Evolutionary conservation across 2,797 vertebrate species (phyloP).

Genomic region (Acrocephalus scirpaceus): DNA sequence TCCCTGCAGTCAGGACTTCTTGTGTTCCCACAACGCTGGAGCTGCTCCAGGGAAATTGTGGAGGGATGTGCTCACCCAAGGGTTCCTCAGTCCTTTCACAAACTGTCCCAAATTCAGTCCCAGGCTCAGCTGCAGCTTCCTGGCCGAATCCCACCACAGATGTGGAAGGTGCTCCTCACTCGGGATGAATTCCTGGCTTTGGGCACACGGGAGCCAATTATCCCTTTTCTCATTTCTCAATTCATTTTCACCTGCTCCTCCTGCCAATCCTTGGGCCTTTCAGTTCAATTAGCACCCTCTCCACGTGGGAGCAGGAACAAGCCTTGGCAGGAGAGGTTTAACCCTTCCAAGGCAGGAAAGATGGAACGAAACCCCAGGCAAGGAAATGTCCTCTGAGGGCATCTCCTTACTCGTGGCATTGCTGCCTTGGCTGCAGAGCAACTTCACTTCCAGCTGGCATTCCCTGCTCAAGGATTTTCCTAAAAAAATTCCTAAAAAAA

Average conservation of each 20-base stretch:
- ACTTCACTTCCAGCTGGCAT: background rate
- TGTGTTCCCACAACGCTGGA: accelerated
- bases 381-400: background rate
- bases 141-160: no score
- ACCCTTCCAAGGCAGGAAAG: background rate
- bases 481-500: background rate
- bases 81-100: background rate
- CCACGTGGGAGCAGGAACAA: background rate
- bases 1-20: background rate
- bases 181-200: accelerated
- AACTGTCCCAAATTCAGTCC: background rate
- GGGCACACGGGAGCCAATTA: background rate
- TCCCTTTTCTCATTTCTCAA: background rate
- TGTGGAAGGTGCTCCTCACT: background rate
- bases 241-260: background rate
- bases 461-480: background rate
- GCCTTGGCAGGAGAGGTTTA: background rate
- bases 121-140: background rate
- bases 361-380: background rate
- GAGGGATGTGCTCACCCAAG: no score
- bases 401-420: accelerated
- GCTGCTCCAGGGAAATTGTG: background rate
- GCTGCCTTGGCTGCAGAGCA: background rate
- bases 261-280: background rate
- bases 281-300: background rate